These are phyloP conservation scores for Trichechus manatus DNA, from an alignment of 2,113 vertebrate species.

Conservation along the genomic window DNA sequence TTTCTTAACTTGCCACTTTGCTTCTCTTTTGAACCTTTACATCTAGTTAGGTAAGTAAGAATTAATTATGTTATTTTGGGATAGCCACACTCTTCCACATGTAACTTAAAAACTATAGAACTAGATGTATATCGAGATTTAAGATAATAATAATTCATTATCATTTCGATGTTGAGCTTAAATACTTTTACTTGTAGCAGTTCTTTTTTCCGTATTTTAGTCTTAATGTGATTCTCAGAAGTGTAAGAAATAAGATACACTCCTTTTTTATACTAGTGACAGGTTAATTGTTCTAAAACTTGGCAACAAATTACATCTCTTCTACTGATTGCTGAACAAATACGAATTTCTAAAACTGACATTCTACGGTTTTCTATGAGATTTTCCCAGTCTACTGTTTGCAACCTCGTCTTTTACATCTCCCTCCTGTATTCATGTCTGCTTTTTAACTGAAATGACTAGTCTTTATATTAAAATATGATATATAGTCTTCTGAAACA, in stretches of 20 bases:
- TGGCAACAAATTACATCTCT: background rate
- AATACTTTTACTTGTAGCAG: background rate
- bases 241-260: slow-evolving; percentile 2
- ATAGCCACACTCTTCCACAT: background rate
- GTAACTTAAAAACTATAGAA: background rate
- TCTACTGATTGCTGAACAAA: background rate
- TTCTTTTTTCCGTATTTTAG: background rate
- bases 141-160: background rate
- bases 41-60: background rate
- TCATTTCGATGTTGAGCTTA: slow-evolving; percentile 17
- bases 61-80: background rate
- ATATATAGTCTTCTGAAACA: background rate
- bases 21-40: slow-evolving; percentile 1
- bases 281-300: background rate
- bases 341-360: background rate
- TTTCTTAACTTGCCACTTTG: background rate
- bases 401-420: background rate
- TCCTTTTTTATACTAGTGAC: background rate
- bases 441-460: background rate
- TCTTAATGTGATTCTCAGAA: slow-evolving; percentile 26
- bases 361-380: background rate
- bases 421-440: background rate
- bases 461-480: background rate
- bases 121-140: too few species aligned
- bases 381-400: background rate